Base-by-base conservation (phyloP, 2,113 vertebrate species). In the Pantherophis guttatus region DNA sequence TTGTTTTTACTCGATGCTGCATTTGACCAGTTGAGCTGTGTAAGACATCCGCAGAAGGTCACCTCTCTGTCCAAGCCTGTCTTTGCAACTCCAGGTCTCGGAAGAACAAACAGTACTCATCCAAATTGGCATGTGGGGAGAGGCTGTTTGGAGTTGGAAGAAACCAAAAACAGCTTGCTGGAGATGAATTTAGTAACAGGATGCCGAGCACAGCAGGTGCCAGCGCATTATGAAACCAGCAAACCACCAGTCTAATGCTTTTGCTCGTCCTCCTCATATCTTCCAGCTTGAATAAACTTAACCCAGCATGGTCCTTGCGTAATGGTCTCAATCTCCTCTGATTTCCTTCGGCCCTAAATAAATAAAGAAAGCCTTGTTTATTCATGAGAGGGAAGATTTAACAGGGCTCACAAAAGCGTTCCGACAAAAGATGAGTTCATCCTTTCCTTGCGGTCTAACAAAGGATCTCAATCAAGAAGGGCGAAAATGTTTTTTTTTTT, bases 311-410 rank as follows among this genome's bases (percentile, higher is more conserved):
- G 91, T 11, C 87, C 58, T 75, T 33, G 10, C 81, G 55, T 39
- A 58, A 91, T 3, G 1, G 0, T 24, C 39, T 1, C 65, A n/a
- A 44, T 24, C 24, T 88, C n/a, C 52, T 94, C 44, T 89, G 53
- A 88, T n/a, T 53, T 95, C 50, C 26, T 85, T 11, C 4, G 81
- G 58, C 52, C 15, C n/a, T 39, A 50, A 58, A 52, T 3, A 57
- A 90, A 90, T 86, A 93, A 90, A 7, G 15, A 44, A 86, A 53
- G 10, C 13, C 94, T 90, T 12, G 91, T 94, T 90, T 94, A 81
- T 89, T 91, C 81, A n/a, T 0, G 8, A 5, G 39, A 86, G 33
- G n/a, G 44, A 85, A 7, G 29, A 88, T 93, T 52, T 90, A 44
- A 44, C 88, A 26, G 3, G 89, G 24, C 70, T 92, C 87, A 91